phyloP scores from a whole-genome alignment of 2,888 invertebrate species.

The Latrodectus hesperus region DNA sequence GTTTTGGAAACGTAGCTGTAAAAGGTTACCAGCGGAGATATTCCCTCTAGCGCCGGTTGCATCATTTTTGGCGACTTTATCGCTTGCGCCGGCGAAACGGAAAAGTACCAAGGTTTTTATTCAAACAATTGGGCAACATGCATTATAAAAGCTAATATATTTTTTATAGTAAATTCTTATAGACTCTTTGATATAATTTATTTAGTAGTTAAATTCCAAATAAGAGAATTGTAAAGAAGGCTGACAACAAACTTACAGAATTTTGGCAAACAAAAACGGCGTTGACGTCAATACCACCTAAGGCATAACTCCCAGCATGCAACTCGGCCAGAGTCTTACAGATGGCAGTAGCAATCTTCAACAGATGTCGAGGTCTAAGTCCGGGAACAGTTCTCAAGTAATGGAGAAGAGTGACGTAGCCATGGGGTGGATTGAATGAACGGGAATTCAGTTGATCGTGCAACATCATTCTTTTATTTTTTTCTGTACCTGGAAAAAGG shows the following conservation, averaged over 20 bases:
- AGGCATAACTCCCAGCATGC: conserved; percentile 71
- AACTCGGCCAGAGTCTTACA: conserved; percentile 71
- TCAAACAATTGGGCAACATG: too few species aligned
- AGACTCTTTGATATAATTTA: not conserved
- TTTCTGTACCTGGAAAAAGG: conserved; percentile 44
- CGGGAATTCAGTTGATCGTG: conserved; percentile 55
- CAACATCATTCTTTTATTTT: conserved; percentile 45
- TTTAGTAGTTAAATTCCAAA: not conserved
- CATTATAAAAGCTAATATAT: too few species aligned
- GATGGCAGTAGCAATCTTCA: conserved; percentile 71
- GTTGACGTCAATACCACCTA: conserved; percentile 72
- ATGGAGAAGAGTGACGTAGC: conserved; percentile 71
- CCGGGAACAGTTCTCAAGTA: conserved; percentile 70
- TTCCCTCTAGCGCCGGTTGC: too few species aligned
- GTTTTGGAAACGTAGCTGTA: too few species aligned
- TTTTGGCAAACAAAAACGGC: conserved; percentile 71
- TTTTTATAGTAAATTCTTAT: not conserved
- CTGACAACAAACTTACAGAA: conserved; percentile 19
- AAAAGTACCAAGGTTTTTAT: too few species aligned
- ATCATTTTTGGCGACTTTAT: too few species aligned
- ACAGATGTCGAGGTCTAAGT: conserved; percentile 70
- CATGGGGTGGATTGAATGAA: conserved; percentile 71
- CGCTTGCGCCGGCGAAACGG: too few species aligned
- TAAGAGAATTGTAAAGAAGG: not conserved
- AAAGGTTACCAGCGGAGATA: too few species aligned